phyloP scores from a whole-genome alignment of 2,888 invertebrate genomes.

The Embidobia sp. region DNA sequence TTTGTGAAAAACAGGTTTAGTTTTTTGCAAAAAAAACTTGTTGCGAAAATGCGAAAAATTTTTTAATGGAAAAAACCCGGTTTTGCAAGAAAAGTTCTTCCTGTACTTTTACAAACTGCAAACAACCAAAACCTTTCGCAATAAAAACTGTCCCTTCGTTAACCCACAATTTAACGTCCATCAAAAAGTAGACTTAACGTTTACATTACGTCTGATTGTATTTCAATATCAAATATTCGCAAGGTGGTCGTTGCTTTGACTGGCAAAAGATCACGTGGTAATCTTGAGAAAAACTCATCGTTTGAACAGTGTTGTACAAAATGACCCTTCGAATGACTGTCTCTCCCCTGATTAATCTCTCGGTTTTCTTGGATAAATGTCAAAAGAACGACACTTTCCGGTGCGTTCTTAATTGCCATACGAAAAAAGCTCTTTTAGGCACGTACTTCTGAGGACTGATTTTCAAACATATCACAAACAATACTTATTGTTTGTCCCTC shows the following conservation, averaged over 20 bases:
- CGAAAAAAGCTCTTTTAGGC: conserved; percentile 53
- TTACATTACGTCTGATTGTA: conserved; percentile 46
- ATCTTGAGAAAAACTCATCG: conserved; percentile 40
- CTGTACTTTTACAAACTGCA: too few species aligned
- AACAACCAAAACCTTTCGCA: too few species aligned
- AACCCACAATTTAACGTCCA: conserved; percentile 25
- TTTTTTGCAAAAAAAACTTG: too few species aligned
- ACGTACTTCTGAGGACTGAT: conserved; percentile 58
- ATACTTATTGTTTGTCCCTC: too few species aligned
- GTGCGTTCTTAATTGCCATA: conserved; percentile 24
- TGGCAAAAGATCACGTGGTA: conserved; percentile 36
- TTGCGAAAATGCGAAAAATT: too few species aligned
- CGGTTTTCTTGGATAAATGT: conserved; percentile 12
- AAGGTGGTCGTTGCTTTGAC: conserved; percentile 68
- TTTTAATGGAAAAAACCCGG: too few species aligned
- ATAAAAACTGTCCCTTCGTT: too few species aligned
- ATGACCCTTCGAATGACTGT: too few species aligned
- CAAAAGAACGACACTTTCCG: conserved; percentile 33
- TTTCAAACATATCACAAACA: too few species aligned
- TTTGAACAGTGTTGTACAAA: conserved; percentile 36
- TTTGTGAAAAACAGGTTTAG: too few species aligned
- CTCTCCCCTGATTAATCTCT: conserved; percentile 7
- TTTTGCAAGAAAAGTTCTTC: too few species aligned
- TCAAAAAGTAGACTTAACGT: too few species aligned
- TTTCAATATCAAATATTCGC: conserved; percentile 55